Base-by-base conservation (phyloP, 2,888 invertebrate species). In the Helleia helle region DNA sequence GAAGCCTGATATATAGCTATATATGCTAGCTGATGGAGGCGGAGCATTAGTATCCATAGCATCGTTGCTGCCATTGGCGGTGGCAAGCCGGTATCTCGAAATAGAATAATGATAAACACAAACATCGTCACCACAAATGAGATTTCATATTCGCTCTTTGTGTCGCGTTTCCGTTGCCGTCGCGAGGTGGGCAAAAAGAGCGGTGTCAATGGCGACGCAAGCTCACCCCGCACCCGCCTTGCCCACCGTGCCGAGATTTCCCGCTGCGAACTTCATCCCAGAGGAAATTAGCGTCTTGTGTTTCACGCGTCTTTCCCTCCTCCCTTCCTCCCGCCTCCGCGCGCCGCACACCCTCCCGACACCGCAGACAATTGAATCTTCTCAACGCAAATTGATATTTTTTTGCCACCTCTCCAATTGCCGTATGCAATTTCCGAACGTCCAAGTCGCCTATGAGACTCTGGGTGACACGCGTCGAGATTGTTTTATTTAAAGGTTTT, bases 251-350 rank as follows among this genome's bases (percentile, higher is more conserved):
- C 57, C 48, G 61, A 65, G 62, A 66, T 68, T 70, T 68, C 63
- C 66, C 69, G 56, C 57, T 56, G 53, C 60, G 56, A 54, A 54
- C 55, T 55, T 54, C 59, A 64, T 74, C 73, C 76, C 72, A 56
- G 50, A 76, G 75, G 75, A 75, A 76, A 79, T 76, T 71, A 74
- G 62, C 61, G 69, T 70, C 69, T 72, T 71, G 65, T 67, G 66
- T 72, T 68, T 66, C 65, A 71, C 65, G 64, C 65, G 62, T 65
- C 59, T 34, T 18, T 17, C 34, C 22, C 11, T 12, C 8, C 7
- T 8, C 12, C 1, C 6, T 8, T 30, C 17, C 17, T 6, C 1
- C 1, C 0, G 9, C 7, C n/a, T 3, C 2, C 7, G 3, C 12
- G 7, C 3, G 8, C 8, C 8, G 13, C 1, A 4, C 4, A n/a